Base-by-base conservation (phyloP, 2,888 invertebrate species). In the Pyrrhia umbra region DNA sequence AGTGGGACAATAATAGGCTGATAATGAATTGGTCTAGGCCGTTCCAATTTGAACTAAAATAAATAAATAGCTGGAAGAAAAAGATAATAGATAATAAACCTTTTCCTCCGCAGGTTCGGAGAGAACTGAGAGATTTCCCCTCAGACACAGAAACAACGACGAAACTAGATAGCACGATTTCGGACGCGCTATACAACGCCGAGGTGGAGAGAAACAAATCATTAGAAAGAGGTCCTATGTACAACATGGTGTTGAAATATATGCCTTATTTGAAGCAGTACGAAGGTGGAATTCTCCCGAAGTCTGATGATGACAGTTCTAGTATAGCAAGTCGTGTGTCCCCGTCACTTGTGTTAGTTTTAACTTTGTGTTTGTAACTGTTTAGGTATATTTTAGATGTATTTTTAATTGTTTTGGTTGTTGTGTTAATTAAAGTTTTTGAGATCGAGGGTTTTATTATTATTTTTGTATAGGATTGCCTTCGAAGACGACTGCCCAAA, bases 181-280 rank as follows among this genome's bases (percentile, higher is more conserved):
- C 45, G 6, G 27, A 57, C 0, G 39, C 21, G 10, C 27, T 56
- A 2, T 21, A 49, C 30, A 50, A 43, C 0, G 23, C 55, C 3
- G 75, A 68, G 20, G 10, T 52, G 2, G 66, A 72, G 30, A 63
- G 60, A 2, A 88, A 85, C 42, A 83, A 68, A 18, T 68, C 83
- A 0, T 21, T 71, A 1, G 87, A 90, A 2, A 81, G 79, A 50
- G 80, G 82, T 1, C 87, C 90, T 0, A 88, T 92, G 81, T 68
- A 92, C 1, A 85, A 84, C 15, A 92, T 92, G 88, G 85, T 92
- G 1, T 21, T 90, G 1, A 87, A 87, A 58, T 93, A 92, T 58
- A 78, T 93, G 78, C 93, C 93, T 1, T 89, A 90, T 45, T 73
- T 93, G n/a, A 90, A 89, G 51, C 78, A 87, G 0, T 92, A 92